Conservation (phyloP, 2,797 vertebrate genomes). For the Rhinella marina region DNA sequence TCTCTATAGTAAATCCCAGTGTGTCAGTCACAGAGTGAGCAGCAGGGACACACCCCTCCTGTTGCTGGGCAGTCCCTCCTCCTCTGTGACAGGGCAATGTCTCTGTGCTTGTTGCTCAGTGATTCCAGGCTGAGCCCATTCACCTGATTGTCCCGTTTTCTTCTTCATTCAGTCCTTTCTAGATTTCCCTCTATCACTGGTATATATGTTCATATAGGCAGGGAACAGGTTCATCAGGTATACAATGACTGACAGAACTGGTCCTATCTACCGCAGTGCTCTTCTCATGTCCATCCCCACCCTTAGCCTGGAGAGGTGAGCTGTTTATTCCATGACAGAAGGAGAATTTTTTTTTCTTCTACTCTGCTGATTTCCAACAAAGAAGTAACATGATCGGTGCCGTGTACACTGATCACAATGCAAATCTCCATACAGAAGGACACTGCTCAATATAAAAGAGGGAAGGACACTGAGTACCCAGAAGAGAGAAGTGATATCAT, state of each 20-base stretch:
- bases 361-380: not conserved
- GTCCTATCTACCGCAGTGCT: slow-evolving; percentile 9
- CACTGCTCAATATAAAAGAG: not conserved
- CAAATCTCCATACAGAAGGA: not conserved
- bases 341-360: not conserved
- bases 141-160: not conserved
- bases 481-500: not conserved
- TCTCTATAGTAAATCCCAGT: not conserved
- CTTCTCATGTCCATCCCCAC: slow-evolving; percentile 19
- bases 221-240: slow-evolving; percentile 51
- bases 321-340: slow-evolving; percentile 6
- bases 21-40: not conserved
- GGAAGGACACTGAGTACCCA: not conserved
- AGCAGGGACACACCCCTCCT: not conserved
- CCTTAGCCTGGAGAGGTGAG: slow-evolving; percentile 21
- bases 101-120: not conserved
- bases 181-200: not conserved
- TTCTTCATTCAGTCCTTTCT: not conserved
- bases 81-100: slow-evolving; percentile 4
- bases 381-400: not conserved
- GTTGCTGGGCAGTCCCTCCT: slow-evolving; percentile 13
- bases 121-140: not conserved
- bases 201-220: not conserved
- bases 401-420: not conserved
- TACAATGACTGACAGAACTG: slow-evolving; percentile 31